Evolutionary conservation across 2,888 invertebrate species (phyloP).

Genomic region (Trichopria drosophilae): DNA sequence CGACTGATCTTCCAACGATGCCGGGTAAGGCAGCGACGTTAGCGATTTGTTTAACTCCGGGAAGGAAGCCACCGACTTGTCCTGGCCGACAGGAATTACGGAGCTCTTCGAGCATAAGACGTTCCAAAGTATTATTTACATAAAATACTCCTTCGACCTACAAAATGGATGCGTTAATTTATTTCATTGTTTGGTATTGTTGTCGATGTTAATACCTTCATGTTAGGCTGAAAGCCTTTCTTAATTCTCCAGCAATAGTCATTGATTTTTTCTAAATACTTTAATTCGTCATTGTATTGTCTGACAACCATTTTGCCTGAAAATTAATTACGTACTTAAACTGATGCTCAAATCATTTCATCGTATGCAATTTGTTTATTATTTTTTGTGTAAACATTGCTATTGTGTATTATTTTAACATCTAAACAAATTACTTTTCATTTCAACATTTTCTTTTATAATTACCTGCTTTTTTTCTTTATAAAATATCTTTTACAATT

Average conservation of each 20-base stretch:
- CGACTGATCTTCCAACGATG: conserved; percentile 90
- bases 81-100: conserved; percentile 87
- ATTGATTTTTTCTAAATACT: conserved; percentile 87
- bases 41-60: conserved; percentile 98
- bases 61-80: conserved; percentile 92
- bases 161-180: conserved; percentile 1
- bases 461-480: too few species aligned
- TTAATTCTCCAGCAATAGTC: conserved; percentile 90
- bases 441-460: too few species aligned
- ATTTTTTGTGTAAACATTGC: too few species aligned
- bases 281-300: conserved; percentile 88
- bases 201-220: conserved; percentile 70
- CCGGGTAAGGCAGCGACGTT: conserved; percentile 98
- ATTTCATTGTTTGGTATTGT: not conserved
- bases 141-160: conserved; percentile 96
- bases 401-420: too few species aligned
- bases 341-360: too few species aligned
- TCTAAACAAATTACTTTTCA: too few species aligned
- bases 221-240: conserved; percentile 98
- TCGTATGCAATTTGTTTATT: too few species aligned
- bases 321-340: too few species aligned
- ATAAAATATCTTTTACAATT: too few species aligned
- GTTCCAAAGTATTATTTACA: conserved; percentile 88
- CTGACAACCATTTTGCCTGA: conserved; percentile 81
- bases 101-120: conserved; percentile 96